Evolutionary conservation across 2,888 invertebrate genomes (phyloP).

Genomic region (Caenorhabditis afra): DNA sequence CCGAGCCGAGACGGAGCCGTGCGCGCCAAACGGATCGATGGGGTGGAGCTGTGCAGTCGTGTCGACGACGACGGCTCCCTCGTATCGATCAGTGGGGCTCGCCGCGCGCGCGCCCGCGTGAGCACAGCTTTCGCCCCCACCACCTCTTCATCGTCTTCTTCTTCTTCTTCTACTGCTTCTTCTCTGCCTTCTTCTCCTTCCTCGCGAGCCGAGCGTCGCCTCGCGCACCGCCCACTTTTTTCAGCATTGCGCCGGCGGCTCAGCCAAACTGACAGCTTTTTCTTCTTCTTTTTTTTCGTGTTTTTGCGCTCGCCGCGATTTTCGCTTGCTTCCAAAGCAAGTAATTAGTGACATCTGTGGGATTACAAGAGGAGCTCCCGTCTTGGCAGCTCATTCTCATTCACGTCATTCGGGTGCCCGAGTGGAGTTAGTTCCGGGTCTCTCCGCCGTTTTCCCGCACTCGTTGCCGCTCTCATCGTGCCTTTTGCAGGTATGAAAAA

Average conservation of each 20-base stretch:
- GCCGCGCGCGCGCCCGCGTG: slow-evolving; percentile 46
- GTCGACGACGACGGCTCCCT: slow-evolving; percentile 32
- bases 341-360: slow-evolving; percentile 18
- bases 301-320: slow-evolving; percentile 24
- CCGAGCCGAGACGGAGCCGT: slow-evolving; percentile 27
- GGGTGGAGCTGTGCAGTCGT: slow-evolving; percentile 43
- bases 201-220: slow-evolving; percentile 8
- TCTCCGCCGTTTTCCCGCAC: neutral
- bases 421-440: slow-evolving; percentile 32
- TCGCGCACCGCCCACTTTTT: slow-evolving; percentile 47
- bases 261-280: slow-evolving; percentile 52
- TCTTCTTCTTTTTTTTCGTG: slow-evolving; percentile 20
- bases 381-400: slow-evolving; percentile 21
- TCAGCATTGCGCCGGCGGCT: slow-evolving; percentile 45
- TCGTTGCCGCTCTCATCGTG: neutral
- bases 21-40: slow-evolving; percentile 44
- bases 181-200: slow-evolving; percentile 14
- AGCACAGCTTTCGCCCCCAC: slow-evolving; percentile 55
- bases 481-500: slow-evolving; percentile 57
- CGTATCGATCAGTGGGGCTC: slow-evolving; percentile 53
- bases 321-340: slow-evolving; percentile 11
- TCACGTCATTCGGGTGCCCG: neutral
- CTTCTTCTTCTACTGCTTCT: slow-evolving; percentile 21
- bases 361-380: too few species aligned
- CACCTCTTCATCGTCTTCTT: slow-evolving; percentile 55